Evolutionary conservation across 2,888 invertebrate species (phyloP), one percentile per base, ranked within the genome.

Genomic region (Euclidia mi): DNA sequence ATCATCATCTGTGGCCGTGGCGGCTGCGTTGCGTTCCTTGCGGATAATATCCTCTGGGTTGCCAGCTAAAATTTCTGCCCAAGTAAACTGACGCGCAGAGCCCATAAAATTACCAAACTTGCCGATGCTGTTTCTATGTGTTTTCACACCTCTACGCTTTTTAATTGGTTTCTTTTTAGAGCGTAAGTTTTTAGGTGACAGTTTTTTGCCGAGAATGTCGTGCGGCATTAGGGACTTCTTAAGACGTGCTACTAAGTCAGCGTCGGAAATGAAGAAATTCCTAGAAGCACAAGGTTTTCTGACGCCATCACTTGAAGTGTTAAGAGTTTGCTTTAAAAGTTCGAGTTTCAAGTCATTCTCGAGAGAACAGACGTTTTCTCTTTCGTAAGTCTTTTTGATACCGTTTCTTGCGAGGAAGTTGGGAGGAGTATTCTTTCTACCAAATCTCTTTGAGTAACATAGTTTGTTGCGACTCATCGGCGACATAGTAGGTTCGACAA

Each of bases 21-120:
- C 64, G 1, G 59, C 62, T 3, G 78, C 56, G 55, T 86, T 90
- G 4, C 91, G 84, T 20, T 94, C 94, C 69, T 95, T 95, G 0
- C 95, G 94, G 10, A 96, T 90, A 2, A 96, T 95, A 71, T 95
- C 89, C 79, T 96, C 96, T 0, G 96, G 96, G 79, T 96, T 95
- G 35, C 95, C 95, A 47, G 96, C 95, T 38, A 96, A 82, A 43
- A 96, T 96, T 78, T 95, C 95, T 0, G 96, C 96, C 96, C 96
- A 96, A 65, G 95, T 95, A 81, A 96, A 96, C 71, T 95, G 95
- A 45, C 92, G 88, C 0, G 92, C 92, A 0, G 94, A 95, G 3
- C 94, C 95, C 91, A 95, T 92, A 44, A 95, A 92, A 65, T 95
- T 94, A 0, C 94, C 95, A 56, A 95, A 95, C 69, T 94, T 95